These are phyloP conservation scores for Ichneumoninae sp. DNA, from an alignment of 2,888 invertebrate genomes.

Conservation along the genomic window DNA sequence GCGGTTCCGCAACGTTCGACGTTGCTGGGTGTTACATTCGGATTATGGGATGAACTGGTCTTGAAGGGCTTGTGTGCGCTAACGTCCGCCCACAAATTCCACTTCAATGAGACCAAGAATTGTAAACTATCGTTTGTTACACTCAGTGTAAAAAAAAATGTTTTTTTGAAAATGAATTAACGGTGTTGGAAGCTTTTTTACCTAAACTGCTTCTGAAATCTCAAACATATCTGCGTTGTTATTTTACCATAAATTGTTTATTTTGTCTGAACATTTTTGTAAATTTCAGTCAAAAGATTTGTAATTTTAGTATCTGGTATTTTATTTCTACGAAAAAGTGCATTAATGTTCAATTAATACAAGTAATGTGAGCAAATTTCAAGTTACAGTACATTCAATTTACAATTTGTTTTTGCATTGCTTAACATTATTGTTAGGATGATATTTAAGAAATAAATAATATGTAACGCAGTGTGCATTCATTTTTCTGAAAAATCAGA, in stretches of 20 bases:
- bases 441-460: background rate
- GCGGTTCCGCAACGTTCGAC: constrained; percentile 1
- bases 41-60: constrained; percentile 24
- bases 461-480: background rate
- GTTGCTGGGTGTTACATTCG: constrained; percentile 14
- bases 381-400: too few species aligned
- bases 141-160: background rate
- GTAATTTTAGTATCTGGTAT: background rate
- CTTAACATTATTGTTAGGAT: background rate
- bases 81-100: constrained; percentile 46
- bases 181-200: too few species aligned
- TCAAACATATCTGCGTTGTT: too few species aligned
- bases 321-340: too few species aligned
- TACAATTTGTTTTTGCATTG: background rate
- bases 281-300: too few species aligned
- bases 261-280: too few species aligned
- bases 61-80: constrained; percentile 44
- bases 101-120: background rate
- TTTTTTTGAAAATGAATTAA: too few species aligned
- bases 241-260: too few species aligned
- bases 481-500: background rate
- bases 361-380: too few species aligned
- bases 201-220: too few species aligned
- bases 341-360: too few species aligned
- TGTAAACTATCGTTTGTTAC: background rate